Base-by-base conservation (phyloP, 2,888 invertebrate species). In the Papilio protenor region DNA sequence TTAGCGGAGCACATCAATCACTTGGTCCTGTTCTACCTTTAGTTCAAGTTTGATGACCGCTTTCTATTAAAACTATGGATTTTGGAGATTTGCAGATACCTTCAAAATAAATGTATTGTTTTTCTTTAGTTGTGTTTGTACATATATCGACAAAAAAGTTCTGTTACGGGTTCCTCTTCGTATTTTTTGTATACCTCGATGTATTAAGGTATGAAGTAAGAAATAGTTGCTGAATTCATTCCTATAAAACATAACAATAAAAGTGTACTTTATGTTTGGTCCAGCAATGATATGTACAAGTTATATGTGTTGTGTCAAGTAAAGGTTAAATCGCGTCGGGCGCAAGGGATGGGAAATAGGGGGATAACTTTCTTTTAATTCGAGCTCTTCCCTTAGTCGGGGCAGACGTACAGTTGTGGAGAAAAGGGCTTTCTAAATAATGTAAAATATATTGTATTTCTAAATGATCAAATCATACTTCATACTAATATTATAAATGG, bases 321-420 rank as follows among this genome's bases (percentile, higher is more conserved):
- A 73, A 40, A 75, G 57, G 57, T 61, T 52, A 71, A 83, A 83
- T 81, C 81, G 80, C 81, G 80, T 79, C 70, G 78, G 77, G 69
- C 71, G 76, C 76, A 14, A 18, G 79, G 79, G 76, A 79, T 73
- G 73, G 79, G 80, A 76, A 75, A 71, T 81, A 81, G 81, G 79
- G 79, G 77, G 80, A 81, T 84, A 85, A 86, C 85, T 87, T 82
- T 87, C 87, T 86, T 89, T 88, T 89, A 88, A 90, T 88, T 89
- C 89, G 86, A 86, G 87, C 83, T 84, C 84, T 84, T 85, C 85
- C 84, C 84, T 84, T 83, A 81, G 85, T 85, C 85, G 84, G 82
- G 84, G 83, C 84, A 81, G 78, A 77, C 64, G 82, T 79, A 83
- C 84, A 78, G 78, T 79, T 79, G 77, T 18, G 10, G 23, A 47